Evolutionary conservation across 2,888 invertebrate genomes (phyloP), one percentile per base, ranked within the genome.

Genomic region (Pediacus dermestoides): DNA sequence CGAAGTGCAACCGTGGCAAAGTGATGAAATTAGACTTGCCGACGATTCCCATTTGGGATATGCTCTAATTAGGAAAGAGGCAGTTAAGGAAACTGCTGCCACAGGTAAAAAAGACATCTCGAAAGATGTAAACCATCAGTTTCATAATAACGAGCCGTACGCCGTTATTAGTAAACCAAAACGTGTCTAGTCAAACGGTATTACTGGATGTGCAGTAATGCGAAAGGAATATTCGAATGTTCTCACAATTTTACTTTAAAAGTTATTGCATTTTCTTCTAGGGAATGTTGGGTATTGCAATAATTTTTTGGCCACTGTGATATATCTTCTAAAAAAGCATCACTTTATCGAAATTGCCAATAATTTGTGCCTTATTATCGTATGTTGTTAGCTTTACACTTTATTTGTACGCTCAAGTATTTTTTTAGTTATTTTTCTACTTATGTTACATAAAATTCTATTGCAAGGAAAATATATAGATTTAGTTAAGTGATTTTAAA

Each of bases 121-220:
- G 32, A 53, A 66, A 10, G 74, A 75, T 52, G 72, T 85, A 18
- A 77, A 75, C 58, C 85, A 86, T 62, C 81, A 80, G 59, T 78
- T 76, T 55, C 81, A 81, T 53, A 88, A 87, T 62, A 82, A 87
- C 37, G 79, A 81, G 46, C 85, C 85, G 58, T 89, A 89, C 70
- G 87, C 88, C 44, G 76, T 88, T 59, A 83, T 89, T 39, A 87
- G 87, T 64, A 88, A 88, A 70, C 83, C 88, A 61, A 88, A 88
- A 77, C 77, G 82, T 71, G 87, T 88, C 68, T 88, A 77, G 72
- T 68, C 65, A 42, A 30, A 11, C 22, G 25, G 14, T 39, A 21
- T 16, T 35, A n/a, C n/a, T n/a, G n/a, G n/a, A n/a, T n/a, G n/a
- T n/a, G n/a, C n/a, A n/a, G n/a, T n/a, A n/a, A n/a, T n/a, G n/a